Conservation (phyloP, 2,888 invertebrate genomes). For the Platycnemis pennipes region DNA sequence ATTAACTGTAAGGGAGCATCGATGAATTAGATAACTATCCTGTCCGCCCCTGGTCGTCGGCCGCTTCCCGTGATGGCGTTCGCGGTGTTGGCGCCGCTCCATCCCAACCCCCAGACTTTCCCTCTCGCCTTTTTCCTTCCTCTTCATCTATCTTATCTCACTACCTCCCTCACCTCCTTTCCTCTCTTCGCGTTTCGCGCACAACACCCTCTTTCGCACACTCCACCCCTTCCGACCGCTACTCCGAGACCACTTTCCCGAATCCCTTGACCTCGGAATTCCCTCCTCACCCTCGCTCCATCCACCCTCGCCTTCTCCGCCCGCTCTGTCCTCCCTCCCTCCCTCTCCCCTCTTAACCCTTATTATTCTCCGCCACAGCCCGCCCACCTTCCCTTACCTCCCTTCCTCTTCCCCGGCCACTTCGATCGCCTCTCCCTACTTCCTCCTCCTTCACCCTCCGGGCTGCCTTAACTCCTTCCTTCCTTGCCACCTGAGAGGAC, state of each 20-base stretch:
- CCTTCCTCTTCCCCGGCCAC: background rate
- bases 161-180: background rate
- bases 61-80: no score
- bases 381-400: background rate
- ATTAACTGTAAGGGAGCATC: no score
- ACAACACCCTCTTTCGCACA: background rate
- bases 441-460: background rate
- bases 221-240: background rate
- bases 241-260: slow-evolving; percentile 2
- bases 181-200: background rate
- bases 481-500: background rate
- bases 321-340: background rate
- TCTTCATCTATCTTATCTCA: background rate
- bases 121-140: background rate
- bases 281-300: background rate
- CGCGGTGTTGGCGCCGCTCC: no score
- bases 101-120: no score
- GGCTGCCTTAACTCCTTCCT: background rate
- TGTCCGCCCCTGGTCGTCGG: no score
- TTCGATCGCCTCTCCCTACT: slow-evolving; percentile 8
- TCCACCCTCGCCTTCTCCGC: background rate
- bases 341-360: background rate
- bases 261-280: slow-evolving; percentile 53
- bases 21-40: no score
- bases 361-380: slow-evolving; percentile 15